A percentile compares a stretch with the other conserved stretches of the same genome.
phyloP scores from a whole-genome alignment of 1,140 invertebrate genomes.

The Linepithema humile region DNA sequence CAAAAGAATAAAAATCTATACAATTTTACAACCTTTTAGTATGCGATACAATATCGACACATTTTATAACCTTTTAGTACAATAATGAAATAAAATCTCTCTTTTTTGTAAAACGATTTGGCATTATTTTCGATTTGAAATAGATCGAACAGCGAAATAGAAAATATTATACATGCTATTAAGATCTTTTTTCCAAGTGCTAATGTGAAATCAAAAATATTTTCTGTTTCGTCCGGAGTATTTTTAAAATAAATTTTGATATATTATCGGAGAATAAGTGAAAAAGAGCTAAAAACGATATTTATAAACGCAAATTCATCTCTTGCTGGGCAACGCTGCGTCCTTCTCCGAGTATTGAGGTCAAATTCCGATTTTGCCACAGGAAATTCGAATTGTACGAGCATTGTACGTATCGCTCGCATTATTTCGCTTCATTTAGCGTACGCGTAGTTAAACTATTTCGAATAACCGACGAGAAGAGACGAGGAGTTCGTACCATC shows the following conservation, averaged over 20 bases:
- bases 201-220: too few species aligned
- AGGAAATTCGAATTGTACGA: neutral
- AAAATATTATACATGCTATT: too few species aligned
- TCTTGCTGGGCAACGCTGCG: neutral
- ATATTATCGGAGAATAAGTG: too few species aligned
- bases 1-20: neutral
- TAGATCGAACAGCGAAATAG: too few species aligned
- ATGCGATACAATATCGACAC: too few species aligned
- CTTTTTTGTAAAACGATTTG: neutral
- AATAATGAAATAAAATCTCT: neutral
- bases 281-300: too few species aligned
- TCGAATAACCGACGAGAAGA: neutral
- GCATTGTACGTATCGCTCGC: neutral
- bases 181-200: too few species aligned
- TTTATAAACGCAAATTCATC: neutral
- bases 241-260: too few species aligned
- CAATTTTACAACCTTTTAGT: neutral
- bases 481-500: neutral
- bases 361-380: neutral
- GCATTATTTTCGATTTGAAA: too few species aligned
- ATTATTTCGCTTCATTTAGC: slow-evolving; percentile 1
- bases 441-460: neutral
- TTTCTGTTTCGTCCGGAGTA: too few species aligned
- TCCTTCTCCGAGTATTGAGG: neutral
- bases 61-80: too few species aligned